phyloP scores from a whole-genome alignment of 2,797 vertebrate species.

The Pristis pectinata region DNA sequence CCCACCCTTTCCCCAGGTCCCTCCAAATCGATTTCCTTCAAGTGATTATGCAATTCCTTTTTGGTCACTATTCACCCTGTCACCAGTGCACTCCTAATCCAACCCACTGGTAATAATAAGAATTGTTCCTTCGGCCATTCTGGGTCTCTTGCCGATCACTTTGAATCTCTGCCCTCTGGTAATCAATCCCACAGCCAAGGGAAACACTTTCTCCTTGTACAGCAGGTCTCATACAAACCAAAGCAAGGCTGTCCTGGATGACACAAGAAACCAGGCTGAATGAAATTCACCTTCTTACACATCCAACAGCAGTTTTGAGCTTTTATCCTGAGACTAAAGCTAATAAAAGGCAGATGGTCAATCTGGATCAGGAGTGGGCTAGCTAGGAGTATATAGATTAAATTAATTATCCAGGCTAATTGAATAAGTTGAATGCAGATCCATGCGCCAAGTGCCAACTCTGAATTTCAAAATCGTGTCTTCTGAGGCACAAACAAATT shows the following conservation, averaged over 20 bases:
- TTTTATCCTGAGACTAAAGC: neutral
- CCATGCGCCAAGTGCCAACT: neutral
- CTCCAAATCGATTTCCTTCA: too few species aligned
- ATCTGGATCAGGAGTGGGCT: neutral
- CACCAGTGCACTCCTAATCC: too few species aligned
- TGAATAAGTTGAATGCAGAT: neutral
- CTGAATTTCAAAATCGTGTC: neutral
- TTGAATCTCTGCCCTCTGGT: too few species aligned
- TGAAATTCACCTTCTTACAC: neutral
- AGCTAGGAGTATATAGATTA: neutral
- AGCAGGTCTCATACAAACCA: too few species aligned
- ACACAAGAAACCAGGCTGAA: neutral
- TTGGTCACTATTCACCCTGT: too few species aligned
- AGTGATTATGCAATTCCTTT: too few species aligned
- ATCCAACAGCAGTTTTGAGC: neutral
- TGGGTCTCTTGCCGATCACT: too few species aligned
- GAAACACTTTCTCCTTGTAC: too few species aligned
- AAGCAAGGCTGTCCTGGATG: neutral
- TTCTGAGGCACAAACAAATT: neutral
- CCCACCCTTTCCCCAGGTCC: neutral
- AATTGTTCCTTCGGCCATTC: too few species aligned
- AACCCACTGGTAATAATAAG: too few species aligned
- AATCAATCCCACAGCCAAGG: too few species aligned
- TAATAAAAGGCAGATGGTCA: neutral
- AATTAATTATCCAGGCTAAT: conserved; percentile 10